Conservation (phyloP, 2,888 invertebrate genomes). For the Aspidiotus rigidus region DNA sequence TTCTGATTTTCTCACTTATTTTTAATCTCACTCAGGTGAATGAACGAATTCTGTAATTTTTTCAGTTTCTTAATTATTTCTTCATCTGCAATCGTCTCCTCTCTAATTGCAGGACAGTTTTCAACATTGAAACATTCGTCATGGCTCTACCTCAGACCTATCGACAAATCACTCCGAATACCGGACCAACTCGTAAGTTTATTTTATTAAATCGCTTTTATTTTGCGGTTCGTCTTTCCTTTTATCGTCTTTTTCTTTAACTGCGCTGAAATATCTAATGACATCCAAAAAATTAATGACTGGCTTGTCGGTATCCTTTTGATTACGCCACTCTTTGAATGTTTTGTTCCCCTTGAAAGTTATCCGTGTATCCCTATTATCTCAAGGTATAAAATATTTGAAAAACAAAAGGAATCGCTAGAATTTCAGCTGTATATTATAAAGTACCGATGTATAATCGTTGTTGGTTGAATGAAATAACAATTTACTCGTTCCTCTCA, state of each 20-base stretch:
- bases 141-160: conserved; percentile 79
- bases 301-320: neutral
- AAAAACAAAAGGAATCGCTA: too few relatives aligned
- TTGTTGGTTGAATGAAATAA: conserved; percentile 1
- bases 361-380: too few relatives aligned
- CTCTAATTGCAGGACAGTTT: too few relatives aligned
- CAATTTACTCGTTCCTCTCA: neutral
- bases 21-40: too few relatives aligned
- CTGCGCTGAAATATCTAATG: too few relatives aligned
- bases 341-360: neutral
- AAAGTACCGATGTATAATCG: neutral
- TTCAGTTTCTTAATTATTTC: too few relatives aligned
- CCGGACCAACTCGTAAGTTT: conserved; percentile 63
- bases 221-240: neutral
- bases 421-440: too few relatives aligned
- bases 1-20: too few relatives aligned
- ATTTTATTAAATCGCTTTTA: neutral
- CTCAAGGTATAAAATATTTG: too few relatives aligned
- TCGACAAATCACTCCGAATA: conserved; percentile 70
- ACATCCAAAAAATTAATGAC: too few relatives aligned
- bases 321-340: conserved; percentile 1
- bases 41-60: too few relatives aligned
- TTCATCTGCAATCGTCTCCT: too few relatives aligned
- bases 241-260: neutral
- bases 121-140: neutral